These are phyloP conservation scores for Cherax quadricarinatus DNA, from an alignment of 1,140 invertebrate species.

Conservation along the genomic window DNA sequence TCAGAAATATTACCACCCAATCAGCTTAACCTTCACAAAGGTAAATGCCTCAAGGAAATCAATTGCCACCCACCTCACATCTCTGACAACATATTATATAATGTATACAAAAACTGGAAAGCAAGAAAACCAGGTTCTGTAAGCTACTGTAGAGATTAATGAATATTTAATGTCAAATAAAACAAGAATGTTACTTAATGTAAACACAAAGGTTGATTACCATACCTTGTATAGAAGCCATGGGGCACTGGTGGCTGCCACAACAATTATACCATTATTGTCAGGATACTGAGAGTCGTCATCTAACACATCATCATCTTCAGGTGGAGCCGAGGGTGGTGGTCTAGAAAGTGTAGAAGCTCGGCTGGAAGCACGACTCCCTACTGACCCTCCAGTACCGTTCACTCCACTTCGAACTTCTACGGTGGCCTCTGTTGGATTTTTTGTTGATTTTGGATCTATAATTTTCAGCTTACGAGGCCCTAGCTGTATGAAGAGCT, in stretches of 20 bases:
- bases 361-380: slow-evolving; percentile 48
- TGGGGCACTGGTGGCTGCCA: slow-evolving; percentile 70
- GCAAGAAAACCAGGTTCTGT: too few species aligned
- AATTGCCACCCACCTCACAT: too few species aligned
- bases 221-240: slow-evolving; percentile 72
- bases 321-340: slow-evolving; percentile 39
- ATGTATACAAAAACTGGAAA: too few species aligned
- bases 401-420: slow-evolving; percentile 19
- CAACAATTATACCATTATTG: slow-evolving; percentile 73
- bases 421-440: slow-evolving; percentile 47
- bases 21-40: too few species aligned
- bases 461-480: slow-evolving; percentile 71
- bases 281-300: slow-evolving; percentile 66
- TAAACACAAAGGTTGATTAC: too few species aligned
- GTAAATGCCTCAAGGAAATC: too few species aligned
- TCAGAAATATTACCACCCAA: too few species aligned
- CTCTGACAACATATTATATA: too few species aligned
- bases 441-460: slow-evolving; percentile 64
- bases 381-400: slow-evolving; percentile 1
- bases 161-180: too few species aligned
- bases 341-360: slow-evolving; percentile 38
- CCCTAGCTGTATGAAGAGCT: slow-evolving; percentile 69
- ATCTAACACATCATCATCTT: slow-evolving; percentile 57
- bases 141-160: too few species aligned
- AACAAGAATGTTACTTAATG: too few species aligned